These are phyloP conservation scores for Chrysopa pallens DNA, from an alignment of 1,140 invertebrate species.

Conservation along the genomic window DNA sequence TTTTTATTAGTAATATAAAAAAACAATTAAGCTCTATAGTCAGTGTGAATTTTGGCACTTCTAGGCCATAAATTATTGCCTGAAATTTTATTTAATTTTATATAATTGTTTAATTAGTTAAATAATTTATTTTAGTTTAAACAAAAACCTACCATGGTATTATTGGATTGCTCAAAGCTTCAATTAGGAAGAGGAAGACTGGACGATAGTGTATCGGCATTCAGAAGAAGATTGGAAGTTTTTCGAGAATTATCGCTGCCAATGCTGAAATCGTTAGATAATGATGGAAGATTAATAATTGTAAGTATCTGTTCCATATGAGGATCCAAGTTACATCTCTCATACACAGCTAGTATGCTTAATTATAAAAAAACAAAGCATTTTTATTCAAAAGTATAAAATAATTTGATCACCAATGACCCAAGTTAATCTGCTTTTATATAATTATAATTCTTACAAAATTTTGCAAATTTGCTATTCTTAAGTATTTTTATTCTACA, in stretches of 20 bases:
- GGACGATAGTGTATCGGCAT: conserved; percentile 71
- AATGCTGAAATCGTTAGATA: conserved; percentile 69
- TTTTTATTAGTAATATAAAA: no score
- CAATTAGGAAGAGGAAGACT: conserved; percentile 59
- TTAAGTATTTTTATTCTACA: no score
- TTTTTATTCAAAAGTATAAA: neutral
- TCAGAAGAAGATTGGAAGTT: conserved; percentile 58
- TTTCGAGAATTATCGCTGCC: conserved; percentile 74
- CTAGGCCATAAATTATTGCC: no score
- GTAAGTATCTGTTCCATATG: conserved; percentile 29
- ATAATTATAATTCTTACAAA: no score
- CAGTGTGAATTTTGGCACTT: no score
- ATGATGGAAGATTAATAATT: conserved; percentile 55
- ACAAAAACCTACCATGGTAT: conserved; percentile 50
- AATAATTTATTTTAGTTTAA: conserved; percentile 34
- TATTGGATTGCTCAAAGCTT: conserved; percentile 72
- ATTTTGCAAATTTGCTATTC: no score
- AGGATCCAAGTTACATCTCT: no score
- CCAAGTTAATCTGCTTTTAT: conserved; percentile 6
- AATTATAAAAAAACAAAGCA: neutral
- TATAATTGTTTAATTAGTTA: no score
- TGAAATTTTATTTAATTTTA: no score
- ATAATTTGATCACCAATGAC: neutral
- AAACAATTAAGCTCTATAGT: no score
- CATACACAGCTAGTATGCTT: no score